Conservation (phyloP, 2,797 vertebrate genomes). For the Cynodonichthys magdalenae region DNA sequence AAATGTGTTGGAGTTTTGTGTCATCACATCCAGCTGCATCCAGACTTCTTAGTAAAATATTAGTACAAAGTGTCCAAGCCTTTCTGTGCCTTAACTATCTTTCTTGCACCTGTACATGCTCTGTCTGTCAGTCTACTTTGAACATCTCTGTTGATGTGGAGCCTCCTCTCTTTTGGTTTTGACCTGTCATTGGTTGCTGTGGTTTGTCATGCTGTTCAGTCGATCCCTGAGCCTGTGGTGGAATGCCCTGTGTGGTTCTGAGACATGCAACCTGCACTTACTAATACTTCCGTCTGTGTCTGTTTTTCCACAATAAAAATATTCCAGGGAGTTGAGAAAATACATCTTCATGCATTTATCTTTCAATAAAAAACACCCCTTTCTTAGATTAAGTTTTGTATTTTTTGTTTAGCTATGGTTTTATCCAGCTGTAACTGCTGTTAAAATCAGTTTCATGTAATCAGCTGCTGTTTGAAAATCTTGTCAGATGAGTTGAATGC, state of each 20-base stretch:
- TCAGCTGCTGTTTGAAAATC: constrained; percentile 40
- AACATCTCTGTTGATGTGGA: constrained; percentile 41
- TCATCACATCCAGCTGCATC: constrained; percentile 39
- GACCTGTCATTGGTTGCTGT: constrained; percentile 84
- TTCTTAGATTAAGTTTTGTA: constrained; percentile 56
- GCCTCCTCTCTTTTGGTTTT: constrained; percentile 55
- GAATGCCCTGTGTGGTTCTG: constrained; percentile 61
- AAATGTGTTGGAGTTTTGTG: constrained; percentile 59
- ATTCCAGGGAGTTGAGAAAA: constrained; percentile 65
- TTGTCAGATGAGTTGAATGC: constrained; percentile 45
- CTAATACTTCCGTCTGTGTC: constrained; percentile 70
- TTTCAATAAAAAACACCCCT: constrained; percentile 64
- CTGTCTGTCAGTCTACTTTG: constrained; percentile 44
- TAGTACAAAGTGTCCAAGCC: constrained; percentile 66
- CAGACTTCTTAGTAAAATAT: constrained; percentile 37
- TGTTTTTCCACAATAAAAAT: constrained; percentile 59
- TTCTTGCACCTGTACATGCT: constrained; percentile 61
- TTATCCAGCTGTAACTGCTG: constrained; percentile 52
- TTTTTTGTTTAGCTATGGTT: constrained; percentile 40
- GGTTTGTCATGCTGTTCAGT: constrained; percentile 99
- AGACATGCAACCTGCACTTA: constrained; percentile 59
- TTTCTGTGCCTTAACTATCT: constrained; percentile 59
- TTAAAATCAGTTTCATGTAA: constrained; percentile 52
- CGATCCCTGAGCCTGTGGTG: constrained; percentile 70
- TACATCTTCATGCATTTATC: constrained; percentile 60